Base-by-base conservation (phyloP, 2,888 invertebrate species). In the Xestia sexstrigata region DNA sequence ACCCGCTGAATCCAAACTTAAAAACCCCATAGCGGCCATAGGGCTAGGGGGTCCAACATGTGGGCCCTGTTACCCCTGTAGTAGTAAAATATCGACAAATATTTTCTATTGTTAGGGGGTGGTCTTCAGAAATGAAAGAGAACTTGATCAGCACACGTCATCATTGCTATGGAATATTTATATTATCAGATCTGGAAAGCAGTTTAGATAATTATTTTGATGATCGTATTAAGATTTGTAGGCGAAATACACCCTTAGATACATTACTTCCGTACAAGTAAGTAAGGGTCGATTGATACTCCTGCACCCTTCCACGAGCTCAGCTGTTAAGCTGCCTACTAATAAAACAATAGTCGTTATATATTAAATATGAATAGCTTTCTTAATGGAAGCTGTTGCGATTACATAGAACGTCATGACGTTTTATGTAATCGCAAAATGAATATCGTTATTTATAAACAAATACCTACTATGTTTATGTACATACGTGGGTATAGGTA, bases 371-470 rank as follows among this genome's bases (percentile, higher is more conserved):
- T 20, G 49, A 63, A 63, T 55, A 58, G n/a, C 6, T 11, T 39
- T 45, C 47, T 15, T 68, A 62, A 62, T 79, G 47, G 45, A 63
- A 63, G 67, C 52, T 55, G 17, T 62, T 68, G 35, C 35, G 35
- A 35, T 35, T 35, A 35, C 35, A 35, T 2, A 35, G 35, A 35
- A 35, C 47, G 20, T 55, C n/a, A 15, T 66, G 26, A 55, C 35
- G 35, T 60, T 79, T 72, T 79, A 72, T 73, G 67, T 79, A 79
- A 73, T 63, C 30, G 67, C 47, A 7, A 74, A 74, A 69, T n/a
- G 55, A 49, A 58, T 63, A 47, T 58, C 39, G 62, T 26, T 15
- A 20, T 45, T 47, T 20, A 45, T 35, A 52, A 52, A 52, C 20
- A 42, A 17, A 6, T 62, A 17, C 8, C 8, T 42, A 42, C 13